Evolutionary conservation across 2,888 invertebrate species (phyloP).

Genomic region (Plebejus argus): DNA sequence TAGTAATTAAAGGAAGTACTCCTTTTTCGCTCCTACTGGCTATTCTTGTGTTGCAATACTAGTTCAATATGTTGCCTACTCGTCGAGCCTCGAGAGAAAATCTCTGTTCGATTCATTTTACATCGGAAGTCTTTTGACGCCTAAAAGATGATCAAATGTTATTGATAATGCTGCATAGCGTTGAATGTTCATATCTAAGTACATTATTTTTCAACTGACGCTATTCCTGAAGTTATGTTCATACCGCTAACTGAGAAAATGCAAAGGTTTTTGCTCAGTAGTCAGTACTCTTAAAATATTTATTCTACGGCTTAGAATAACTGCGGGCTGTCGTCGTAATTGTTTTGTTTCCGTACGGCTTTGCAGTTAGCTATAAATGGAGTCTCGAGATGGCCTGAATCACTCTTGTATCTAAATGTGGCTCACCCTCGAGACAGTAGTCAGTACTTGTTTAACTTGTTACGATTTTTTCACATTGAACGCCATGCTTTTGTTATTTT

Average conservation of each 20-base stretch:
- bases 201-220: background rate
- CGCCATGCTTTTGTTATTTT: no score
- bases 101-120: no score
- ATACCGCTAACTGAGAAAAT: background rate
- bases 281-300: slow-evolving; percentile 28
- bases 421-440: background rate
- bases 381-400: slow-evolving; percentile 27
- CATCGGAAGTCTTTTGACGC: no score
- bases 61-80: background rate
- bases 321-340: background rate
- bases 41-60: background rate
- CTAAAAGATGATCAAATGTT: no score
- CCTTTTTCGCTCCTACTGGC: background rate
- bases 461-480: background rate
- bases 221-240: background rate
- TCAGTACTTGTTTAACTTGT: background rate
- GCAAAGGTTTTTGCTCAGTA: background rate
- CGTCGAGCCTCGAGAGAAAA: background rate
- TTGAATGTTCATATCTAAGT: background rate
- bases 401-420: slow-evolving; percentile 29
- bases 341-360: slow-evolving; percentile 31
- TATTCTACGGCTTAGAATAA: slow-evolving; percentile 28
- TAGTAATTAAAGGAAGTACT: background rate
- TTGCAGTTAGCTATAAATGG: slow-evolving; percentile 29
- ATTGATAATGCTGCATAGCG: background rate